A percentile compares a stretch with the other conserved stretches of the same genome.
These are phyloP conservation scores for Zygogramma bicolorata DNA, from an alignment of 2,888 invertebrate species.

Conservation along the genomic window DNA sequence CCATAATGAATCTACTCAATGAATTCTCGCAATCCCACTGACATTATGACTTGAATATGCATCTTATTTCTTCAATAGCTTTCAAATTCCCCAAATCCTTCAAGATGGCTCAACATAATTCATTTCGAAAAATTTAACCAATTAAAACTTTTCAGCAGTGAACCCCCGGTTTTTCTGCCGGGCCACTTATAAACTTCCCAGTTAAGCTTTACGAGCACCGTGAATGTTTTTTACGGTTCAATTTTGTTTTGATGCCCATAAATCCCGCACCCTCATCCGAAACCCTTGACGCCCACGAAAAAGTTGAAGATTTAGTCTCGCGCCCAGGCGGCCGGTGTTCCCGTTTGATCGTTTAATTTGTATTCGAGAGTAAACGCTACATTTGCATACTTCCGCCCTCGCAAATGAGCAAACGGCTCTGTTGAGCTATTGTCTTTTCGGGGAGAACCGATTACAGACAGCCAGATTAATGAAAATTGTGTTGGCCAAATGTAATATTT, in stretches of 20 bases:
- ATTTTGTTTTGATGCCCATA: not conserved
- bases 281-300: not conserved
- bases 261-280: not conserved
- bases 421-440: conserved; percentile 10
- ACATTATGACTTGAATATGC: no score
- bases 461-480: not conserved
- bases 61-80: no score
- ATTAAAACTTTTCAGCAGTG: no score
- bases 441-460: not conserved
- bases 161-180: no score
- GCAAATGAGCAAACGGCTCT: conserved; percentile 28
- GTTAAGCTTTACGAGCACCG: not conserved
- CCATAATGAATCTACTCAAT: no score
- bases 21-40: no score
- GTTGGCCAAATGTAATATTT: no score
- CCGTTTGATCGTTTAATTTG: conserved; percentile 43
- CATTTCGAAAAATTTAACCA: no score
- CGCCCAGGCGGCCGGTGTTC: conserved; percentile 13
- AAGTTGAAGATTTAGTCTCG: not conserved
- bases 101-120: no score
- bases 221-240: not conserved
- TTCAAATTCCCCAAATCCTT: no score
- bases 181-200: no score
- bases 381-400: conserved; percentile 41
- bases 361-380: conserved; percentile 37